Base-by-base conservation (phyloP, 1,140 invertebrate genomes). In the Drosophila lacertosa region DNA sequence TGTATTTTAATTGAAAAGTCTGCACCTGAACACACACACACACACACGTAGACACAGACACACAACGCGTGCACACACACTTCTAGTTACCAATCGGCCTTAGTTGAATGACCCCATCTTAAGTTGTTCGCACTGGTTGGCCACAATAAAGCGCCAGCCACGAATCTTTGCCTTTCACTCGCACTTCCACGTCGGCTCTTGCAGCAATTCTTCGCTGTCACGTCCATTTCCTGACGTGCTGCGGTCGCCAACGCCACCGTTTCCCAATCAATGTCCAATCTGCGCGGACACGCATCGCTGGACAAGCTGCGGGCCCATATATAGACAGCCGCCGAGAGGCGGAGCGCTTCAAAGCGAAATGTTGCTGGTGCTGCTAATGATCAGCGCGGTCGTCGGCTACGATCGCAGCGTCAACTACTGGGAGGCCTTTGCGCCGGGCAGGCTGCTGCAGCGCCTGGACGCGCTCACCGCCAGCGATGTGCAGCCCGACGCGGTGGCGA, bases 351-450 rank as follows among this genome's bases (percentile, higher is more conserved):
- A 62, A 24, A 33, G 6, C 54, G 20, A 42, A 44, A 79, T 76
- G 63, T 35, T 65, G 62, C 44, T 74, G 53, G 42, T 55, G 40
- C 44, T 74, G 69, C 15, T 72, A 63, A 15, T 76, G 26, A 7
- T 86, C 13, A 48, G 57, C n/a, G 35, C 66, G 16, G 47, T 42
- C 35, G 63, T 50, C 16, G 54, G 59, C 18, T 86, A 86, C 42
- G 82, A 86, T 37, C 29, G 58, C 7, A 68, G 45, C 7, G 54
- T 89, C 35, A 89, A 89, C 68, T 89, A 83, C 35, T 89, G 83
- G 83, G 60, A 89, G 58, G 75, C 83, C 15, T 89, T 83, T 62
- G 75, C 65, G 5, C 84, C 83, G 1, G 83, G 83, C 29, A 77
- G 79, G 65, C 59, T 89, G 35, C 68, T 89, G 7, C 53, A 89